These are phyloP conservation scores for Salarias fasciatus DNA, from an alignment of 2,797 vertebrate genomes.

Conservation along the genomic window DNA sequence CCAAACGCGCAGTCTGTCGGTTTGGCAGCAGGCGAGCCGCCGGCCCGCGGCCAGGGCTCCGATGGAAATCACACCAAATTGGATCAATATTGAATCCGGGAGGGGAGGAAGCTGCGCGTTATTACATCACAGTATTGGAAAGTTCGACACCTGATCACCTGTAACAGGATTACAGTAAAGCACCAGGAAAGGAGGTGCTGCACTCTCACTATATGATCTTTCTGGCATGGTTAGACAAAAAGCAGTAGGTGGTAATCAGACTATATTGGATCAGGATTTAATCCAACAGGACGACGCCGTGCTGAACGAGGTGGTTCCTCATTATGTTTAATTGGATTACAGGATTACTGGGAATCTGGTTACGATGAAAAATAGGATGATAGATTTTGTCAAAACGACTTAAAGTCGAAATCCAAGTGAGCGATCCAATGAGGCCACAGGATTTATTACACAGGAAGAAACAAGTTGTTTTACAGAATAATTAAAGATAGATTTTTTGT, in stretches of 20 bases:
- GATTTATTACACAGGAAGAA: not conserved
- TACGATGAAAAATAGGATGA: conserved; percentile 15
- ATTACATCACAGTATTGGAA: conserved; percentile 49
- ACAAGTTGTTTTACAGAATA: too few species aligned
- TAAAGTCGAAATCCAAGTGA: not conserved
- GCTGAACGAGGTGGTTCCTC: conserved; percentile 35
- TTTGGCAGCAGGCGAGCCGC: conserved; percentile 43
- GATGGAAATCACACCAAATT: conserved; percentile 67
- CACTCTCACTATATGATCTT: conserved; percentile 36
- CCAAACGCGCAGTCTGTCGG: conserved; percentile 37
- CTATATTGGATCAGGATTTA: conserved; percentile 36
- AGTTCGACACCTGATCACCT: conserved; percentile 48
- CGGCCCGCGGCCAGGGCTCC: conserved; percentile 54
- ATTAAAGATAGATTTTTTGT: too few species aligned
- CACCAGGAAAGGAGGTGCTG: conserved; percentile 20
- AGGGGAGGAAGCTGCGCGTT: conserved; percentile 46
- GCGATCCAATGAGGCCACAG: not conserved
- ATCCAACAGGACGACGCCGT: conserved; percentile 29
- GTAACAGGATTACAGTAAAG: conserved; percentile 43
- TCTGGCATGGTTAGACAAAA: conserved; percentile 12
- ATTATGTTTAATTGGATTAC: conserved; percentile 46
- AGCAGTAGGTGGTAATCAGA: conserved; percentile 22
- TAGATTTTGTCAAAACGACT: conserved; percentile 17
- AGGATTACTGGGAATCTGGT: conserved; percentile 43
- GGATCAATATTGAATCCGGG: conserved; percentile 68